Conservation (phyloP, 2,113 vertebrate species). For the Xiphophorus maculatus region DNA sequence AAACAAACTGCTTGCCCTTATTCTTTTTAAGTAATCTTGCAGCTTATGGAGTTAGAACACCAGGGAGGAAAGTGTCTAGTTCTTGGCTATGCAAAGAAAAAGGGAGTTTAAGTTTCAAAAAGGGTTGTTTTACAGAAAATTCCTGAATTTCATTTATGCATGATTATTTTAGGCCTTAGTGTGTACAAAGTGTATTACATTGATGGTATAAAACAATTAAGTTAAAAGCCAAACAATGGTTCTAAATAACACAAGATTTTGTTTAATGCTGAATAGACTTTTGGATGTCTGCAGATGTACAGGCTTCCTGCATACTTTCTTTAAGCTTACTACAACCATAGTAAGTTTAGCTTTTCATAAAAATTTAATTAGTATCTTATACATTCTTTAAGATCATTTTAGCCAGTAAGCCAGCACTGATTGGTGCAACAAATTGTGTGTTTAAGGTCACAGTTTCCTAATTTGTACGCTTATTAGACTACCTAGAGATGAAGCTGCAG, state of each 20-base stretch:
- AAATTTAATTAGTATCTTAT: not conserved
- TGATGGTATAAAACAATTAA: too few relatives aligned
- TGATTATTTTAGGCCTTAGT: too few relatives aligned
- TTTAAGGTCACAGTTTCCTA: not conserved
- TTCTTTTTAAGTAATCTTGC: not conserved
- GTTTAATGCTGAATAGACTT: too few relatives aligned
- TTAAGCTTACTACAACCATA: not conserved
- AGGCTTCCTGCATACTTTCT: too few relatives aligned
- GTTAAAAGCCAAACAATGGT: too few relatives aligned
- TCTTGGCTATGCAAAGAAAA: not conserved
- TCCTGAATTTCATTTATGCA: too few relatives aligned
- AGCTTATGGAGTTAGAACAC: not conserved
- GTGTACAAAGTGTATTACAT: too few relatives aligned
- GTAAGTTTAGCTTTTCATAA: not conserved
- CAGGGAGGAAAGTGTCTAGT: not conserved
- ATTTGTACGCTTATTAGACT: not conserved
- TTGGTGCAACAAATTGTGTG: not conserved
- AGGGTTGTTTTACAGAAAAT: not conserved
- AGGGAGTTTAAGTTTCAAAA: not conserved
- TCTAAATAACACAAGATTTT: too few relatives aligned
- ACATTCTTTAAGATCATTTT: not conserved
- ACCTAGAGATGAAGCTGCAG: too few relatives aligned
- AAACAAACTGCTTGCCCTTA: not conserved
- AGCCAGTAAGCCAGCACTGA: too few relatives aligned
- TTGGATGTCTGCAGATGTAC: too few relatives aligned